Conservation (phyloP, 1,140 invertebrate species). For the Aradophagus sp. region DNA sequence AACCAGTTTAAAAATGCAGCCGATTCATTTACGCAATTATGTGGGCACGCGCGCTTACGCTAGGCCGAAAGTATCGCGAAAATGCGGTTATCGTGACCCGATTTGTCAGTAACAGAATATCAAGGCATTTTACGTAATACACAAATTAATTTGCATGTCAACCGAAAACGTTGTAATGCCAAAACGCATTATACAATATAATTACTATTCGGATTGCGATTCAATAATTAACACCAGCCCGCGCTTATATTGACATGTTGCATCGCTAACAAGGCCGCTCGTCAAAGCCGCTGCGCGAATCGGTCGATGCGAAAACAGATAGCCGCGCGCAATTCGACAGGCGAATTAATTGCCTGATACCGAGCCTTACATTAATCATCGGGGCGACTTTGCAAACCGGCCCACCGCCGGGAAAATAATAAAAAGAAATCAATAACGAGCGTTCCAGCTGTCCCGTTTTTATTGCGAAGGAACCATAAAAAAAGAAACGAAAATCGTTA, state of each 20-base stretch:
- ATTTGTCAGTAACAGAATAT: constrained; percentile 38
- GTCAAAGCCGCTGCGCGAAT: constrained; percentile 12
- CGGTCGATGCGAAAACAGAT: constrained; percentile 31
- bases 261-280: constrained; percentile 27
- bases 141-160: constrained; percentile 54
- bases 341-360: constrained; percentile 29
- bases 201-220: constrained; percentile 49
- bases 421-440: no score
- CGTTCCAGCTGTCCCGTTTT: no score
- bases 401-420: no score
- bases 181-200: constrained; percentile 50
- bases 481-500: background rate
- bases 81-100: constrained; percentile 29
- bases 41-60: background rate
- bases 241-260: constrained; percentile 38
- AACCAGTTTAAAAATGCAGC: constrained; percentile 23
- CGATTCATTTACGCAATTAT: constrained; percentile 18
- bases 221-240: constrained; percentile 43
- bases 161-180: constrained; percentile 45
- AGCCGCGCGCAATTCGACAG: constrained; percentile 8
- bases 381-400: no score
- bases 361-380: no score
- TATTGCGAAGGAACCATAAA: no score
- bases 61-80: constrained; percentile 21
- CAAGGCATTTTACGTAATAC: constrained; percentile 44